A percentile compares a stretch with the other conserved stretches of the same genome.
These are phyloP conservation scores for Scatophagus argus DNA, from an alignment of 2,113 vertebrate species.

Conservation along the genomic window DNA sequence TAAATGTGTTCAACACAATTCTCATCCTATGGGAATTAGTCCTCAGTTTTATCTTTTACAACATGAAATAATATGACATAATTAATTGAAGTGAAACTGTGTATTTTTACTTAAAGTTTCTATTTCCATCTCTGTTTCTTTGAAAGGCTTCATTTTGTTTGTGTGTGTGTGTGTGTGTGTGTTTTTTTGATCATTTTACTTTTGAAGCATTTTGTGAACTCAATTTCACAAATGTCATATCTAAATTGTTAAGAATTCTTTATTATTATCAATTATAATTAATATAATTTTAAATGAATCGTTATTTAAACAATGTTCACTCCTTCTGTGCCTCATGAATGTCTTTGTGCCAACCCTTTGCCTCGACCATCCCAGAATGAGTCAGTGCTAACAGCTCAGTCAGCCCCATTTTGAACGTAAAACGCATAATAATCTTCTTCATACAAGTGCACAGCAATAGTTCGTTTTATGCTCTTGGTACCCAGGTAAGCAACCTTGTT, in stretches of 20 bases:
- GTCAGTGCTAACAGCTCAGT: neutral
- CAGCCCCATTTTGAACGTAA: neutral
- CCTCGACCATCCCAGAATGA: neutral
- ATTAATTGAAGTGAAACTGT: neutral
- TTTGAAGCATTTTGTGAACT: neutral
- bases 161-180: neutral
- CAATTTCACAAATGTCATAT: neutral
- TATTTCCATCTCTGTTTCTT: neutral
- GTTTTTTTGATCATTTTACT: neutral
- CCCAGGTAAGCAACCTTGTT: neutral
- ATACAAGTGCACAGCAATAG: neutral
- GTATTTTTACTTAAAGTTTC: neutral
- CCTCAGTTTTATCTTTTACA: neutral
- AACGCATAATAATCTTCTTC: neutral
- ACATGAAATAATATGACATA: neutral
- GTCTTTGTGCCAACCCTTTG: neutral
- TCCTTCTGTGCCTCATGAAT: neutral
- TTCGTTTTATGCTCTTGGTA: neutral
- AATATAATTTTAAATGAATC: neutral
- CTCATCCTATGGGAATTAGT: neutral
- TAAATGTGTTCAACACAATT: neutral
- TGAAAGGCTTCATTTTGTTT: neutral
- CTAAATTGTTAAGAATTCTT: too few relatives aligned
- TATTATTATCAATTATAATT: too few relatives aligned
- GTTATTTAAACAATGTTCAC: neutral